Conservation (phyloP, 2,888 invertebrate genomes). For the Alloplasta piceator region DNA sequence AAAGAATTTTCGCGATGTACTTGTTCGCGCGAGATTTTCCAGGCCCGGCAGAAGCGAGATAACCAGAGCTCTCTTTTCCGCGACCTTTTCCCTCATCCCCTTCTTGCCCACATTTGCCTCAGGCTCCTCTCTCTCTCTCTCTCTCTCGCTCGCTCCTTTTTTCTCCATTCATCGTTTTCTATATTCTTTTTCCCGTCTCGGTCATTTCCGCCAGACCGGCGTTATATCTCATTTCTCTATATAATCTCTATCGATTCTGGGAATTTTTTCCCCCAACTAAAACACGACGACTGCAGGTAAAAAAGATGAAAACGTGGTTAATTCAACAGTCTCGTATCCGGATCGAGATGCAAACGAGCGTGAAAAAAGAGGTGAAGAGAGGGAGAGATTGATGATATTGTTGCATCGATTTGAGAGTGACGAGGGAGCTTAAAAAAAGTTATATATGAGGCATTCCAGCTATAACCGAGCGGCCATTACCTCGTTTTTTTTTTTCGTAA, state of each 20-base stretch:
- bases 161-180: background rate
- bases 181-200: background rate
- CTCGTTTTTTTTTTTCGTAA: too few relatives aligned
- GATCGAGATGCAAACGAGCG: too few relatives aligned
- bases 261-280: background rate
- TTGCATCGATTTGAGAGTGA: too few relatives aligned
- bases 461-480: too few relatives aligned
- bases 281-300: background rate
- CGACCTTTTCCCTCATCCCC: background rate
- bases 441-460: too few relatives aligned
- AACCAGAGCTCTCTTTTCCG: background rate
- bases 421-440: too few relatives aligned
- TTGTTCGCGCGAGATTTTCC: constrained; percentile 28
- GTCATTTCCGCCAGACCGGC: constrained; percentile 12
- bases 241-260: constrained; percentile 26
- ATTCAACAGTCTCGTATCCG: background rate
- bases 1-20: constrained; percentile 77
- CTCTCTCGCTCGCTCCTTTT: constrained; percentile 8
- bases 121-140: background rate
- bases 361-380: background rate
- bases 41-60: background rate
- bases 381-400: background rate
- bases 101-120: background rate
- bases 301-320: background rate
- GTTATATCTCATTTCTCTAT: constrained; percentile 6